Base-by-base conservation (phyloP, 64 coral and sea anemone genomes). In the Orbicella faveolata region DNA sequence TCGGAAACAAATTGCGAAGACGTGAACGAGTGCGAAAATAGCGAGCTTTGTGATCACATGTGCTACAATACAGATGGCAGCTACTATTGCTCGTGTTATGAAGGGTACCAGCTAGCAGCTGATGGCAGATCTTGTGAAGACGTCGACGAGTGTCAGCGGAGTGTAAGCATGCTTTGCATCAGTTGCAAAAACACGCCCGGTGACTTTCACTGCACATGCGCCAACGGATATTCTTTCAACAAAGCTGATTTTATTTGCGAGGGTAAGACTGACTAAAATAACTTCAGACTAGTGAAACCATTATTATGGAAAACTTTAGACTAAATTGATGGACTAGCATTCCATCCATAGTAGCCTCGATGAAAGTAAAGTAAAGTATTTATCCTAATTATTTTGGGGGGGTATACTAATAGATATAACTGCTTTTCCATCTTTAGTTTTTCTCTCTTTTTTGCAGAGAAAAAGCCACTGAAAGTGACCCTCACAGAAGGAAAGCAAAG, bases 71-170 rank as follows among this genome's bases (percentile, higher is more conserved):
- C 67, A 23, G 36, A 70, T 0, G 95, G 95, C 41, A 79, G 88
- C 36, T 96, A 93, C 78, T 17, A 36, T 3, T 96, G 95, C 59
- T 66, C 78, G 6, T 96, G 95, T 62, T 75, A 76, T 55, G 63
- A 33, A 12, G 95, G 92, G 20, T 93, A 88, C 37, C 6, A 19
- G 19, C 14, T 94, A 5, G 76, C 44, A 36, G 33, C 13, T 5
- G 91, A 96, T 52, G 83, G 77, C 5, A 21, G 62, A 34, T 77
- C 92, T 41, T 96, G 95, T 52, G 8, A 57, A 66, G 95, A 96
- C 52, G 68, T 93, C 2, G 81, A 96, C 52, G 95, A 96, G 66
- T 96, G 95, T 85, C 30, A 33, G 37, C 37, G 76, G 4, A 87
- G 80, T 34, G 52, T 63, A 0, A 78, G 14, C 4, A 26, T 88